phyloP scores from a whole-genome alignment of 2,888 invertebrate species.

The Litoditis marina region DNA sequence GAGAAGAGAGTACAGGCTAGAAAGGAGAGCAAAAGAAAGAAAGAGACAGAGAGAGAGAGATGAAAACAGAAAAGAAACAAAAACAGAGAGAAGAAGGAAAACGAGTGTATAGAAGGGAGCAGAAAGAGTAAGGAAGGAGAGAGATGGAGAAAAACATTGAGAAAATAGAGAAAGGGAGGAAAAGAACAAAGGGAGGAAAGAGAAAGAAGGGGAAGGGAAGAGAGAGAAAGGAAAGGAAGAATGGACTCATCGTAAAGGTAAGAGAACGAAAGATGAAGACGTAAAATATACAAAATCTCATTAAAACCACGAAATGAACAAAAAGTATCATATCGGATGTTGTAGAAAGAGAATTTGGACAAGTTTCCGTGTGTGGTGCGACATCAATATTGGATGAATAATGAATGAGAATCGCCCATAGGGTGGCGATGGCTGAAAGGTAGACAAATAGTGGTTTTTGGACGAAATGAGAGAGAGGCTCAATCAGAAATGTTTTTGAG shows the following conservation, averaged over 20 bases:
- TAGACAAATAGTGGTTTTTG: background rate
- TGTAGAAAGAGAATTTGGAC: too few relatives aligned
- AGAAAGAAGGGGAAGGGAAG: constrained; percentile 1
- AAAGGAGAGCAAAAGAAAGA: background rate
- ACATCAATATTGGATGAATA: background rate
- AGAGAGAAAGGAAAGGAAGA: background rate
- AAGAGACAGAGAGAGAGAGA: background rate
- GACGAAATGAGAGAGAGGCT: background rate
- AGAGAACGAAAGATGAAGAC: too few relatives aligned
- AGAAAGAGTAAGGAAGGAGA: background rate
- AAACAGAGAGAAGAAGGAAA: background rate
- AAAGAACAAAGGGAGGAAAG: background rate
- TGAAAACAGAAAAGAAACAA: background rate
- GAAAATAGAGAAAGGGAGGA: background rate
- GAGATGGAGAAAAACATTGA: background rate
- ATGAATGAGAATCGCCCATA: background rate
- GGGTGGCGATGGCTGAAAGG: background rate
- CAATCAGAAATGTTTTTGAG: background rate
- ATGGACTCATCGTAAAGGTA: too few relatives aligned
- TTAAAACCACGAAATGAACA: too few relatives aligned
- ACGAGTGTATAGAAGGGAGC: too few relatives aligned
- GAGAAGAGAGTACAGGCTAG: background rate
- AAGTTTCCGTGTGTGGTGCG: too few relatives aligned
- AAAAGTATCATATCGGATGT: too few relatives aligned
- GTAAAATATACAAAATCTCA: too few relatives aligned